Conservation (phyloP, 2,797 vertebrate genomes). For the Spondyliosoma cantharus region DNA sequence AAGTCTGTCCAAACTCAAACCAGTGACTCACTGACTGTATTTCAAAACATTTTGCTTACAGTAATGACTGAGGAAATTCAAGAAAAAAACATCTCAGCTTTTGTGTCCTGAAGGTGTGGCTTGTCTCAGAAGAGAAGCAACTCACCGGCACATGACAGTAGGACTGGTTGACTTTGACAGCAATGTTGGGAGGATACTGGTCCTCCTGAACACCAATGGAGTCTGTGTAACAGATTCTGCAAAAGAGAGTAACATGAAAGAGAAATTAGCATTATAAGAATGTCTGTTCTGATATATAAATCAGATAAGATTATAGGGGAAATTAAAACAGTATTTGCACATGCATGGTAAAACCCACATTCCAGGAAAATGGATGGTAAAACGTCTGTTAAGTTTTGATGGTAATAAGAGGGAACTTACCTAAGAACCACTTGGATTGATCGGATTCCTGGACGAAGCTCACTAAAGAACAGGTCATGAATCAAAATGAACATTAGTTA, state of each 20-base stretch:
- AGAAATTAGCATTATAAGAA: constrained; percentile 3
- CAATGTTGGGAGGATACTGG: constrained; percentile 98
- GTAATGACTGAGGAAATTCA: not conserved
- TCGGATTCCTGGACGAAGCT: constrained; percentile 93
- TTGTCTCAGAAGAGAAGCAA: constrained; percentile 29
- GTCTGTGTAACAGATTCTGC: constrained; percentile 98
- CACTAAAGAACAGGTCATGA: constrained; percentile 79
- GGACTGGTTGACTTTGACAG: constrained; percentile 98
- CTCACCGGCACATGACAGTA: constrained; percentile 98
- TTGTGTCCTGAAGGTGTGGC: constrained; percentile 20
- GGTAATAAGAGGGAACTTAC: constrained; percentile 76
- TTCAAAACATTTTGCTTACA: constrained; percentile 12
- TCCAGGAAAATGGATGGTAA: not conserved
- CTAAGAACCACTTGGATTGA: constrained; percentile 98
- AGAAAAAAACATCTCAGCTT: not conserved
- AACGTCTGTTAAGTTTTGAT: not conserved
- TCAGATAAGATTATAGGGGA: not conserved
- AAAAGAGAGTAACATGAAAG: constrained; percentile 39
- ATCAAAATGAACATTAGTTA: constrained; percentile 11
- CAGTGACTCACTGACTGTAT: not conserved
- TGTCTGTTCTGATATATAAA: not conserved
- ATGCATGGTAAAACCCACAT: not conserved
- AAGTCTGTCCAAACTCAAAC: not conserved
- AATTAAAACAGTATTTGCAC: not conserved
- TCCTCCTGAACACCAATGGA: constrained; percentile 96